A percentile compares a stretch with the other conserved stretches of the same genome.
These are phyloP conservation scores for Saccostrea echinata DNA, from an alignment of 1,140 invertebrate species.

Conservation along the genomic window DNA sequence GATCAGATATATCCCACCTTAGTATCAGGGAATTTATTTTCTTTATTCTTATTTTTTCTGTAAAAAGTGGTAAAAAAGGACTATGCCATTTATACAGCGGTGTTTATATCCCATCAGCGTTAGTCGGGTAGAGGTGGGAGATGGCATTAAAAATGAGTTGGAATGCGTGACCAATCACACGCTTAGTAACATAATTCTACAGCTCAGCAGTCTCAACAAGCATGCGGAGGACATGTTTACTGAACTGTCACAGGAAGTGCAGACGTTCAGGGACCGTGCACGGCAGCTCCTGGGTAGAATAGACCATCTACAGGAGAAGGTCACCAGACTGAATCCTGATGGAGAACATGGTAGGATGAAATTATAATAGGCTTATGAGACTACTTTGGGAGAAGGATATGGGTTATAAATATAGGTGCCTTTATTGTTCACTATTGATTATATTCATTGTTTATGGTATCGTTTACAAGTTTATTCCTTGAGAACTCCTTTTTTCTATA, in stretches of 20 bases:
- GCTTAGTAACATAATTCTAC: constrained; percentile 93
- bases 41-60: neutral
- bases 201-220: constrained; percentile 93
- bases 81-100: constrained; percentile 97
- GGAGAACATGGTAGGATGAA: constrained; percentile 91
- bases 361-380: neutral
- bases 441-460: too few species aligned
- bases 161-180: constrained; percentile 98
- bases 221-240: constrained; percentile 99
- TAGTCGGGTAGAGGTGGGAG: constrained; percentile 92
- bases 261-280: constrained; percentile 90
- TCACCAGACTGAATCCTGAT: constrained; percentile 95
- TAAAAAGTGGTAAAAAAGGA: constrained; percentile 48
- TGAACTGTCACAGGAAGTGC: constrained; percentile 93
- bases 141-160: constrained; percentile 90
- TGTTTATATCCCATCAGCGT: constrained; percentile 96
- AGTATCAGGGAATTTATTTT: too few species aligned
- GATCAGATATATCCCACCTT: too few species aligned
- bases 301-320: constrained; percentile 95
- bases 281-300: constrained; percentile 94
- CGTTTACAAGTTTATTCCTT: too few species aligned
- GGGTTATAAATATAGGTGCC: too few species aligned
- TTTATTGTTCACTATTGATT: too few species aligned
- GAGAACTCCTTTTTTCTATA: too few species aligned
- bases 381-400: too few species aligned